Conservation (phyloP, 2,797 vertebrate genomes). For the Scomberomorus guttatus region DNA sequence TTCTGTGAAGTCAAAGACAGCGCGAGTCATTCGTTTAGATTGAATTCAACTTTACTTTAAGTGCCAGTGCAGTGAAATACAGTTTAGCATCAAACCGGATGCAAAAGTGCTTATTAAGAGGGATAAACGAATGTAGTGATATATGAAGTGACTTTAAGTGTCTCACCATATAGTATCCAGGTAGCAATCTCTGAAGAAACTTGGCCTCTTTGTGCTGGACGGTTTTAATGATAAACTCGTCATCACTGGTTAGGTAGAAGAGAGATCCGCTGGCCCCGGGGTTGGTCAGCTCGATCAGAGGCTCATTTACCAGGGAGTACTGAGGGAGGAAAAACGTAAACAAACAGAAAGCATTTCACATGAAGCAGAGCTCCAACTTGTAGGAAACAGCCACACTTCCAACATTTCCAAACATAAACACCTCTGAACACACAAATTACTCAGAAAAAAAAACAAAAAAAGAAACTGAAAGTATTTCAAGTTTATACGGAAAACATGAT, state of each 20-base stretch:
- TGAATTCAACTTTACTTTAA: too few species aligned
- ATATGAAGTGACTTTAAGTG: not conserved
- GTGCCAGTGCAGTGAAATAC: not conserved
- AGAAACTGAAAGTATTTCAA: not conserved
- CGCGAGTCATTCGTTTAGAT: not conserved
- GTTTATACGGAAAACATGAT: slow-evolving; percentile 16
- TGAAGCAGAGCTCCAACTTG: not conserved
- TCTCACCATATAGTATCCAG: slow-evolving; percentile 98
- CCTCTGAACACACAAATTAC: slow-evolving; percentile 5
- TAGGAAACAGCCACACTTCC: not conserved
- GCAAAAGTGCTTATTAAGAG: too few species aligned
- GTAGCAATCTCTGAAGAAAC: slow-evolving; percentile 97
- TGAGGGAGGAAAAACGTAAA: slow-evolving; percentile 67
- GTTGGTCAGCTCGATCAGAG: slow-evolving; percentile 96
- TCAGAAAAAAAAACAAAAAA: too few species aligned
- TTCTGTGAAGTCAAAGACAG: slow-evolving; percentile 85
- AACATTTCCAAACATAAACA: slow-evolving; percentile 16
- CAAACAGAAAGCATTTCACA: slow-evolving; percentile 24
- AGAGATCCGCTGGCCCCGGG: slow-evolving; percentile 97
- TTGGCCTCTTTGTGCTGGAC: slow-evolving; percentile 99
- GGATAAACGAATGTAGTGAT: too few species aligned
- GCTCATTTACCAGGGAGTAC: slow-evolving; percentile 97
- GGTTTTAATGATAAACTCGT: slow-evolving; percentile 99
- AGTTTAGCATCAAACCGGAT: too few species aligned
- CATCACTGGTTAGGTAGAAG: slow-evolving; percentile 98